Evolutionary conservation across 2,113 vertebrate genomes (phyloP).

Genomic region (Scomber japonicus): DNA sequence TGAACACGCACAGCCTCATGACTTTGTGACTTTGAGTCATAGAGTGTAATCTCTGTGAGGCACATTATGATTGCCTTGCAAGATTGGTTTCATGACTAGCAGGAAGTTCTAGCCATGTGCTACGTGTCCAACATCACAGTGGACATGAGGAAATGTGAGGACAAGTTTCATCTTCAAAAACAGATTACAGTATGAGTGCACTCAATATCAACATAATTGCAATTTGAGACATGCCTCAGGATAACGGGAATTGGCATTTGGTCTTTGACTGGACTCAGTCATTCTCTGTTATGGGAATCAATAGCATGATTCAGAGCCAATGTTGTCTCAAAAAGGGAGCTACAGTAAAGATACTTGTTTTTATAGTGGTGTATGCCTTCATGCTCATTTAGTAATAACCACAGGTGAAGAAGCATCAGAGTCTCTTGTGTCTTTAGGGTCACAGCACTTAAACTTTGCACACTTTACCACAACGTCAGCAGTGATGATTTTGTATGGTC

Average conservation of each 20-base stretch:
- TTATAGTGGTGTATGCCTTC: not conserved
- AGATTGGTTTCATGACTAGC: not conserved
- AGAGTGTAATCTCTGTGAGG: not conserved
- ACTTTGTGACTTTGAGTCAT: conserved; percentile 1
- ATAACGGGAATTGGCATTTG: conserved; percentile 13
- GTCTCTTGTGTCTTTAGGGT: conserved; percentile 17
- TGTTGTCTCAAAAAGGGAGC: conserved; percentile 8
- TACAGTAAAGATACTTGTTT: conserved; percentile 29
- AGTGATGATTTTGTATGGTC: conserved; percentile 3
- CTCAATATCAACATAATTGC: conserved; percentile 13
- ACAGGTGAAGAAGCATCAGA: conserved; percentile 28
- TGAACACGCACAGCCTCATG: too few relatives aligned
- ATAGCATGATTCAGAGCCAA: conserved; percentile 28
- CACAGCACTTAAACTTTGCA: not conserved
- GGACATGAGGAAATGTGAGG: not conserved
- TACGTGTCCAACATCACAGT: conserved; percentile 2
- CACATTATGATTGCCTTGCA: not conserved
- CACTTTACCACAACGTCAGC: conserved; percentile 37
- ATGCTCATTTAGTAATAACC: conserved; percentile 4
- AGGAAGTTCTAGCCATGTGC: not conserved
- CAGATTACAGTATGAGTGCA: conserved; percentile 1
- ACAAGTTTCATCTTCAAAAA: conserved; percentile 6
- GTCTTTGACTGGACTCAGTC: not conserved
- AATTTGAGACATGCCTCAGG: conserved; percentile 8
- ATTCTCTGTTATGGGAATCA: conserved; percentile 22